A percentile compares a stretch with the other conserved stretches of the same genome.
Evolutionary conservation across 2,113 vertebrate genomes (phyloP).

Genomic region (Daubentonia madagascariensis): DNA sequence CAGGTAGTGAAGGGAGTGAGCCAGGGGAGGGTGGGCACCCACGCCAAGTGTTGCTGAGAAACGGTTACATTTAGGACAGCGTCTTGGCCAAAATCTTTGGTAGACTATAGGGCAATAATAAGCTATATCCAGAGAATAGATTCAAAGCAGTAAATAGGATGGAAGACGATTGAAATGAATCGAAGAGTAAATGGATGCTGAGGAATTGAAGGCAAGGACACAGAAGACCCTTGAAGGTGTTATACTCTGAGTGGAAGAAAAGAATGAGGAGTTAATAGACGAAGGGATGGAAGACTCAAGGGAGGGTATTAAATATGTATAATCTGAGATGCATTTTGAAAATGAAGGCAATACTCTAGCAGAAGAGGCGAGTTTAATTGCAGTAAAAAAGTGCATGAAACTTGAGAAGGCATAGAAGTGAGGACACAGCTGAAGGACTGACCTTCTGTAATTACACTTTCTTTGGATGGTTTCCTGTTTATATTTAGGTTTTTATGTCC

Average conservation of each 20-base stretch:
- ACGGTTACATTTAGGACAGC: accelerated
- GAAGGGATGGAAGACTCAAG: neutral
- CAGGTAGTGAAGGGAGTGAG: neutral
- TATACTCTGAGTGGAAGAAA: neutral
- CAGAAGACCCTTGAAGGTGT: neutral
- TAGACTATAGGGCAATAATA: no score
- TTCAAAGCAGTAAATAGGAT: neutral
- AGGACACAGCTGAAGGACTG: neutral
- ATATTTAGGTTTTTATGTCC: neutral
- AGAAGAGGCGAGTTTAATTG: neutral
- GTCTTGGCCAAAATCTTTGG: neutral
- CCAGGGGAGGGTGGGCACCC: accelerated
- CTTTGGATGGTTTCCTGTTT: neutral
- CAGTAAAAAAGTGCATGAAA: neutral
- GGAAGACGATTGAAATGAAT: neutral
- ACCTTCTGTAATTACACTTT: neutral
- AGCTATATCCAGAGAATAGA: neutral
- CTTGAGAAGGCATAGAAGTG: neutral
- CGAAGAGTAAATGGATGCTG: neutral
- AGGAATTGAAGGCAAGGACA: neutral
- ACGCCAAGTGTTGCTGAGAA: neutral
- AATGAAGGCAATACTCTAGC: neutral
- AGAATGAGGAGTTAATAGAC: neutral
- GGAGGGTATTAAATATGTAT: neutral
- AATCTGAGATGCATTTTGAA: neutral